Evolutionary conservation across 2,888 invertebrate genomes (phyloP).

Genomic region (Leptopilina drosophilae): DNA sequence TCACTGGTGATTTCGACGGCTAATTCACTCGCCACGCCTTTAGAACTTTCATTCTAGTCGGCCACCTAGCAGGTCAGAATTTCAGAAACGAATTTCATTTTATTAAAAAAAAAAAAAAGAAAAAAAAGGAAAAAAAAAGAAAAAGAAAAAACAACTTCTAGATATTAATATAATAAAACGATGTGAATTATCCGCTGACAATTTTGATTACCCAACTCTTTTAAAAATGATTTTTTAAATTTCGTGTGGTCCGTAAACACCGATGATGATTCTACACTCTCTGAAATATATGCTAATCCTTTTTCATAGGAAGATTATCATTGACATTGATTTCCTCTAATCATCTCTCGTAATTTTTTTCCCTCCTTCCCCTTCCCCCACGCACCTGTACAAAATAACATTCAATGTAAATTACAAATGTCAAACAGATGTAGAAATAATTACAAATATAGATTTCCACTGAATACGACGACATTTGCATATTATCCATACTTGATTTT

Average conservation of each 20-base stretch:
- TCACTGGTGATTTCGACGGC: slow-evolving; percentile 31
- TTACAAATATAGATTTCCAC: not conserved
- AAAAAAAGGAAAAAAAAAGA: no score
- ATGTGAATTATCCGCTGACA: slow-evolving; percentile 21
- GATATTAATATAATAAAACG: slow-evolving; percentile 4
- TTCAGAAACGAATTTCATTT: slow-evolving; percentile 15
- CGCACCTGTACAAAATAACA: not conserved
- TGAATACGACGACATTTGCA: no score
- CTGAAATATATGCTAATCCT: slow-evolving; percentile 30
- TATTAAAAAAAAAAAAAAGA: not conserved
- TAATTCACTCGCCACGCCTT: slow-evolving; percentile 39
- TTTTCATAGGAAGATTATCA: slow-evolving; percentile 30
- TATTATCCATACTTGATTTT: not conserved
- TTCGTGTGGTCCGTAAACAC: slow-evolving; percentile 15
- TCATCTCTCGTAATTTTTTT: slow-evolving; percentile 6
- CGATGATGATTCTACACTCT: slow-evolving; percentile 1
- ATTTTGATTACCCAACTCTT: slow-evolving; percentile 6
- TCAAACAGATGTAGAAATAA: not conserved
- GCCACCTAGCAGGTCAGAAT: slow-evolving; percentile 33
- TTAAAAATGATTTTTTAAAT: slow-evolving; percentile 14
- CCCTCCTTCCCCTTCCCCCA: not conserved
- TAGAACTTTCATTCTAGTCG: slow-evolving; percentile 20
- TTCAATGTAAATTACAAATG: not conserved
- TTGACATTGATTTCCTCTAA: slow-evolving; percentile 32
- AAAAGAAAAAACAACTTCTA: not conserved